Conservation (phyloP, 1,140 invertebrate genomes). For the Drosophila parabipectinata region DNA sequence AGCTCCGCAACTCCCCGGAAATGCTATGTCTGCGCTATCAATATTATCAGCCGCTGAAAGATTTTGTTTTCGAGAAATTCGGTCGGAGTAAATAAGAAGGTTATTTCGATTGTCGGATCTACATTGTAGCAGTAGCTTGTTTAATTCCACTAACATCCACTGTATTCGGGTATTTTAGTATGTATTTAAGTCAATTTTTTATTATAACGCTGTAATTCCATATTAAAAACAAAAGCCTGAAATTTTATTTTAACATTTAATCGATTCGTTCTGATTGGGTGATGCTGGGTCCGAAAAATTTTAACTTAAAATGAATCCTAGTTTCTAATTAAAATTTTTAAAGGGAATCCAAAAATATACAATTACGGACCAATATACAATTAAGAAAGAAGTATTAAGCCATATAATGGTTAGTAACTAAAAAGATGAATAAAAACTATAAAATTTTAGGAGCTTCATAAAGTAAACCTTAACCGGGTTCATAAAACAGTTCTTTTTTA, state of each 20-base stretch:
- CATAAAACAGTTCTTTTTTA: slow-evolving; percentile 44
- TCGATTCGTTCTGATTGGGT: slow-evolving; percentile 32
- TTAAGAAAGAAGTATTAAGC: background rate
- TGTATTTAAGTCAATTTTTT: slow-evolving; percentile 31
- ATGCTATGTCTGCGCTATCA: slow-evolving; percentile 90
- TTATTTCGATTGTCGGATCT: slow-evolving; percentile 3
- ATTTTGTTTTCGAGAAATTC: slow-evolving; percentile 86
- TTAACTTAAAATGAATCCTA: background rate
- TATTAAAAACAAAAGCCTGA: slow-evolving; percentile 45
- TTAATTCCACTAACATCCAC: slow-evolving; percentile 14
- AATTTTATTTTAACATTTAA: slow-evolving; percentile 40
- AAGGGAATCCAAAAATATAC: slow-evolving; percentile 1
- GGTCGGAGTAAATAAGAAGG: slow-evolving; percentile 50
- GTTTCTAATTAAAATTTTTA: no score
- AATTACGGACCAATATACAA: slow-evolving; percentile 16
- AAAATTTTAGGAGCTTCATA: background rate
- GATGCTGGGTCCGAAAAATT: background rate
- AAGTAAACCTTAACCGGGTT: slow-evolving; percentile 1
- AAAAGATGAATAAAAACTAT: background rate
- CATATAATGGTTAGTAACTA: background rate
- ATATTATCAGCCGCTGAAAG: slow-evolving; percentile 93
- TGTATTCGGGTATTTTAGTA: slow-evolving; percentile 28
- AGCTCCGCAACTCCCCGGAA: slow-evolving; percentile 90
- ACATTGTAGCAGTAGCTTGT: slow-evolving; percentile 11
- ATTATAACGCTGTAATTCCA: slow-evolving; percentile 43